phyloP scores from a whole-genome alignment of 2,888 invertebrate species.

The Agonopterix heracliana region DNA sequence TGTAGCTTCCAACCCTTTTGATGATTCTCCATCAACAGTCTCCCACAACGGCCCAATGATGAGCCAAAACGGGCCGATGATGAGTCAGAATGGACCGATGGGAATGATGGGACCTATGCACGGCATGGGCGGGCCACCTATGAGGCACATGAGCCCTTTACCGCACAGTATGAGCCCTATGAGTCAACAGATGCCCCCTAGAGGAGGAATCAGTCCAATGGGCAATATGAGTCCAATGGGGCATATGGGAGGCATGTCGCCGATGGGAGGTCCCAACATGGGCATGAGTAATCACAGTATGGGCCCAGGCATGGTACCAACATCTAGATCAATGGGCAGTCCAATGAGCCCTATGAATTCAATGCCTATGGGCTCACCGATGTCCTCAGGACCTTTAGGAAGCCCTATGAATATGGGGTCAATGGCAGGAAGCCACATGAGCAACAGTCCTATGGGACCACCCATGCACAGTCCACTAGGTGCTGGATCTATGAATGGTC shows the following conservation, averaged over 20 bases:
- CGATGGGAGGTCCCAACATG: conserved; percentile 84
- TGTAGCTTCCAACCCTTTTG: conserved; percentile 95
- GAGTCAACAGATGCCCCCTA: conserved; percentile 79
- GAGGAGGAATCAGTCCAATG: conserved; percentile 80
- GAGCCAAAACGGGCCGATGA: conserved; percentile 79
- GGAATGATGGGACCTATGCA: conserved; percentile 79
- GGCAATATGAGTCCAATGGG: conserved; percentile 83
- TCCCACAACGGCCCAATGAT: conserved; percentile 78
- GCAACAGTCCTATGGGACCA: conserved; percentile 84
- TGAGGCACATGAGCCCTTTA: conserved; percentile 80
- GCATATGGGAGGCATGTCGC: conserved; percentile 81
- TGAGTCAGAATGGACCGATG: conserved; percentile 82
- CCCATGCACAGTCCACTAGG: conserved; percentile 84
- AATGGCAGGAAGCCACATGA: conserved; percentile 78
- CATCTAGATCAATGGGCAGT: conserved; percentile 79
- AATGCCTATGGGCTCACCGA: conserved; percentile 82
- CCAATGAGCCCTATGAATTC: conserved; percentile 87
- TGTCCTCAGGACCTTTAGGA: conserved; percentile 82
- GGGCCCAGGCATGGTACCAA: conserved; percentile 77
- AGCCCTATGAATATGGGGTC: conserved; percentile 83
- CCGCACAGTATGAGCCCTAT: conserved; percentile 78
- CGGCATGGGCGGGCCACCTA: conserved; percentile 78
- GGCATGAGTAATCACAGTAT: conserved; percentile 79
- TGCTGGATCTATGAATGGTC: conserved; percentile 73
- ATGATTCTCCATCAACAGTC: conserved; percentile 86